These are phyloP conservation scores for Heloderma charlesbogerti DNA, from an alignment of 2,113 vertebrate genomes.

Conservation along the genomic window DNA sequence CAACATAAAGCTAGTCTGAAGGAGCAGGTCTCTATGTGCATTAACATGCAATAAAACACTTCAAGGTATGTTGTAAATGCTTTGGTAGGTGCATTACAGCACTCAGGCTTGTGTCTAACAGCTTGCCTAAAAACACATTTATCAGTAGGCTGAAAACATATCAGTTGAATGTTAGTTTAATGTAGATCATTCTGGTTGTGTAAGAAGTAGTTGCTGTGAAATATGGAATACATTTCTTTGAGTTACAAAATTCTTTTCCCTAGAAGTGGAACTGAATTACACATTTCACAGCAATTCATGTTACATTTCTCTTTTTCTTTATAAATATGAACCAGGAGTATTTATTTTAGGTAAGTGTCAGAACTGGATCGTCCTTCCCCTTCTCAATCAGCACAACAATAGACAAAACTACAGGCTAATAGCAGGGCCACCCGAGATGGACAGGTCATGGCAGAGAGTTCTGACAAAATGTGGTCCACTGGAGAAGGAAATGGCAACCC, in stretches of 20 bases:
- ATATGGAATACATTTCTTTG: conserved; percentile 10
- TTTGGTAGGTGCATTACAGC: conserved; percentile 35
- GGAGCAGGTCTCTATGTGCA: conserved; percentile 43
- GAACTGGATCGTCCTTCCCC: too few species aligned
- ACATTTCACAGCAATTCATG: conserved; percentile 5
- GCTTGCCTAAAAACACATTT: conserved; percentile 35
- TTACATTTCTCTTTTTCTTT: neutral
- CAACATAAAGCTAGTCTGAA: conserved; percentile 7
- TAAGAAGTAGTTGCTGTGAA: neutral
- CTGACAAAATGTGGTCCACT: too few species aligned
- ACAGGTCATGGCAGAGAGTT: too few species aligned
- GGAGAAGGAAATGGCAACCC: too few species aligned
- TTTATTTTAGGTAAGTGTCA: conserved; percentile 47
- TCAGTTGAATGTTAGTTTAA: neutral
- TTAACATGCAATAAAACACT: conserved; percentile 56
- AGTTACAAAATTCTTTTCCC: conserved; percentile 6
- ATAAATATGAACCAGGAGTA: neutral
- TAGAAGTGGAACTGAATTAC: conserved; percentile 1
- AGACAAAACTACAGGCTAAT: too few species aligned
- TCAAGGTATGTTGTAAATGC: conserved; percentile 46
- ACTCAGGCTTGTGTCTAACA: conserved; percentile 52
- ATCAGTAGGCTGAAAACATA: conserved; percentile 32
- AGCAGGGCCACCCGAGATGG: too few species aligned
- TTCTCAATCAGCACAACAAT: too few species aligned
- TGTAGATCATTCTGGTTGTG: neutral